Base-by-base conservation (phyloP, 2,888 invertebrate genomes). In the Apotomis turbidana region DNA sequence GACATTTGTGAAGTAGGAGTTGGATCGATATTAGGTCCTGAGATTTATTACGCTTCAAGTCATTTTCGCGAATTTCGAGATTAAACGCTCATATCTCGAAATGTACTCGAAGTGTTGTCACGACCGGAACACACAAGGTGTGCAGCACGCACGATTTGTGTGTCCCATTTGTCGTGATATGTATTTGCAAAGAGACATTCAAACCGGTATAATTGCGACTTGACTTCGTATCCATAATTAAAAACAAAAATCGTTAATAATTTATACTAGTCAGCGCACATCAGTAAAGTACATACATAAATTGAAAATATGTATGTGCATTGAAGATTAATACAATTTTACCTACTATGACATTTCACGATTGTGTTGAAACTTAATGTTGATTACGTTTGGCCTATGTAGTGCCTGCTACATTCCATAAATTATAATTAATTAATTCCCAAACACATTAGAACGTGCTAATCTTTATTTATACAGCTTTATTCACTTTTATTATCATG, bases 111-210 rank as follows among this genome's bases (percentile, higher is more conserved):
- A 57, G 57, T 27, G 55, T 55, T 66, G 66, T 66, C 66, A 66
- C 66, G 66, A 46, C 15, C 46, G 66, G 66, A 66, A 66, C 66
- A 66, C 66, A 66, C 66, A 66, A 66, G 66, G 66, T 57, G 66
- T 57, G 64, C 64, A 55, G 64, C 64, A 55, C 27, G 55, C 66
- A 57, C 66, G 66, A 66, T 66, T 66, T 66, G 66, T 66, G 55
- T 44, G 44, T 66, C 57, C 66, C 57, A 66, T 66, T 66, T 66
- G 66, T 54, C 51, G 38, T 38, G 55, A 46, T 12, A 66, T 66
- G 46, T 66, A 15, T 57, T 57, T 66, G 55, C 27, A 66, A 66
- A 55, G 55, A 55, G 41, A 3, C n/a, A 52, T 63, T 54, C 10
- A 41, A 5, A 41, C 54, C n/a, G 1, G 41, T 27, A 41, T 55